Conservation (phyloP, 2,888 invertebrate genomes). For the Nemoura dubitans region DNA sequence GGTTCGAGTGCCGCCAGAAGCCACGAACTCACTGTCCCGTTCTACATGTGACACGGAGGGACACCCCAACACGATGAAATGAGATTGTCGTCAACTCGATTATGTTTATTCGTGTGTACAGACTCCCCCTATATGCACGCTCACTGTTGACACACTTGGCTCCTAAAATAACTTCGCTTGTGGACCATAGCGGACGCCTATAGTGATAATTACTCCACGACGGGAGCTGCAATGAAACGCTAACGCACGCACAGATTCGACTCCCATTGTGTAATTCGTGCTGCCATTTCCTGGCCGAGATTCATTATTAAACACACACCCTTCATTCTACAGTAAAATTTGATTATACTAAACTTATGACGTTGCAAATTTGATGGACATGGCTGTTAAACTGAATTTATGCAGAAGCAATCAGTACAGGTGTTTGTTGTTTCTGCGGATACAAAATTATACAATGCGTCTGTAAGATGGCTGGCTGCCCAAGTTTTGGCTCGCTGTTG, state of each 20-base stretch:
- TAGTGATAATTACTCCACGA: not conserved
- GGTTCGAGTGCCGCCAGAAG: not conserved
- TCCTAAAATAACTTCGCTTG: not conserved
- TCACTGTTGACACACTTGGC: not conserved
- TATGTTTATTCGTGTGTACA: not conserved
- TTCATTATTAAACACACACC: not conserved
- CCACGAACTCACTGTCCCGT: not conserved
- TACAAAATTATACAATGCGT: not conserved
- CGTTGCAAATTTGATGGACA: not conserved
- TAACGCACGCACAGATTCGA: not conserved
- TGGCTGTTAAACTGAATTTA: not conserved
- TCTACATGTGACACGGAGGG: not conserved
- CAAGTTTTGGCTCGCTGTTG: not conserved
- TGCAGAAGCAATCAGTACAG: not conserved
- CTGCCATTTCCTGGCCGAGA: not conserved
- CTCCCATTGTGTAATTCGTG: not conserved
- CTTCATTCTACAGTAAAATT: not conserved
- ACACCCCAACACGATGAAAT: not conserved
- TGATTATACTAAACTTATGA: not conserved
- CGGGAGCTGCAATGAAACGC: not conserved
- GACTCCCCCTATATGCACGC: not conserved
- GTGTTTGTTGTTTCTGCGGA: not conserved
- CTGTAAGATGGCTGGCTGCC: not conserved
- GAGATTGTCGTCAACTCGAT: not conserved
- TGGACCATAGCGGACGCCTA: not conserved